A percentile compares a stretch with the other conserved stretches of the same genome.
Evolutionary conservation across 2,113 vertebrate species (phyloP).

Genomic region (Chionis minor): DNA sequence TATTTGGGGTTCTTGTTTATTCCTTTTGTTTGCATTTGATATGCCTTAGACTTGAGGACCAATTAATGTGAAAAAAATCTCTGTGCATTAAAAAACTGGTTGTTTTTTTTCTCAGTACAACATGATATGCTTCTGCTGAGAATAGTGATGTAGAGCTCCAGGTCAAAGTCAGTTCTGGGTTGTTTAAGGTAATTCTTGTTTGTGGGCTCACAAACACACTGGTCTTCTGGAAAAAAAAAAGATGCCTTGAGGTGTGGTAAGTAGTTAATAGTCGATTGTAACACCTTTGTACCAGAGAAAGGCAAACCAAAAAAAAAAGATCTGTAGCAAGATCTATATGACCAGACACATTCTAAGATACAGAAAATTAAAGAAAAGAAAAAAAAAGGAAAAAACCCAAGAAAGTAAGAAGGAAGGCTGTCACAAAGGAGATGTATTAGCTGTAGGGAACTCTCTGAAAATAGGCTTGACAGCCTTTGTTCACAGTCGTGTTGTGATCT

Average conservation of each 20-base stretch:
- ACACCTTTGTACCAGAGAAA: neutral
- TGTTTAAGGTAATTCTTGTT: neutral
- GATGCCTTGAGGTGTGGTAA: neutral
- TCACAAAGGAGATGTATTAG: neutral
- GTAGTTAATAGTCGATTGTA: neutral
- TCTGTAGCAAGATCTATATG: neutral
- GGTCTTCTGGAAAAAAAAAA: neutral
- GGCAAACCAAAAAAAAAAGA: neutral
- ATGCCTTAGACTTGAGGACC: neutral
- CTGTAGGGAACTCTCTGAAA: neutral
- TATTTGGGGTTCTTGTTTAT: neutral
- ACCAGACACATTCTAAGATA: neutral
- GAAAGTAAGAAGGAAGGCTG: neutral
- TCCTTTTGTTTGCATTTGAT: neutral
- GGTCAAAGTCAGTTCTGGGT: neutral
- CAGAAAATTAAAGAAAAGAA: neutral
- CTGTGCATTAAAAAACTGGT: neutral
- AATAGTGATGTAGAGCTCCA: neutral
- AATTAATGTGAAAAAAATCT: neutral
- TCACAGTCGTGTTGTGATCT: neutral
- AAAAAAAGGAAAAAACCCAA: neutral
- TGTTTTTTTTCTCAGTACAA: neutral
- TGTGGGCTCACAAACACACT: neutral
- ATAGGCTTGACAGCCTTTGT: neutral
- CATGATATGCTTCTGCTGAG: neutral